Evolutionary conservation across 2,113 vertebrate species (phyloP).

Genomic region (Prunella himalayana): DNA sequence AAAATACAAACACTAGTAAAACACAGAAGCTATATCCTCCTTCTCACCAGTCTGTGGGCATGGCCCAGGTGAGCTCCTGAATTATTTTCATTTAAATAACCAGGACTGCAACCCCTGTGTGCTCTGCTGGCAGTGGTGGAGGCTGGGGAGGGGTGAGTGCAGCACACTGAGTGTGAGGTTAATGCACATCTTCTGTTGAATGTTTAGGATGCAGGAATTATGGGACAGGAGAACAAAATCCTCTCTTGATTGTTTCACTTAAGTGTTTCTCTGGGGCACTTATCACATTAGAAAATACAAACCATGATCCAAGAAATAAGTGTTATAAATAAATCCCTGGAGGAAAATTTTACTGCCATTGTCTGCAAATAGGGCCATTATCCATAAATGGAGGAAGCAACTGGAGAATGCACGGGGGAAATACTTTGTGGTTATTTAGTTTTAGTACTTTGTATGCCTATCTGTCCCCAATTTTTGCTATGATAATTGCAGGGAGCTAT

Average conservation of each 20-base stretch:
- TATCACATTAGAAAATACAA: background rate
- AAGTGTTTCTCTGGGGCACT: background rate
- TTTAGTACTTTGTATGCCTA: background rate
- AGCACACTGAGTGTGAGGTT: background rate
- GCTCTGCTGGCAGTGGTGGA: background rate
- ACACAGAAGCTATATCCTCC: background rate
- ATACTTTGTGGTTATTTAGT: background rate
- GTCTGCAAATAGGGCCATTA: background rate
- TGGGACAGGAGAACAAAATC: background rate
- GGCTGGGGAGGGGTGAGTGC: background rate
- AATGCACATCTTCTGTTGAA: background rate
- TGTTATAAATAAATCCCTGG: background rate
- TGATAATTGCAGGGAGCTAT: background rate
- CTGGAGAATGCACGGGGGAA: background rate
- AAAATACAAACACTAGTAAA: background rate
- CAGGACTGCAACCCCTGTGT: background rate
- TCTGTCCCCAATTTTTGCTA: background rate
- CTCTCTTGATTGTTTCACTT: background rate
- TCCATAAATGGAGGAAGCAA: background rate
- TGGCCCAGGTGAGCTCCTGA: background rate
- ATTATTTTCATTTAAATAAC: background rate
- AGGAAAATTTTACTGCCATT: background rate
- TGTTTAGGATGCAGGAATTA: background rate
- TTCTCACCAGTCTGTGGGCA: background rate
- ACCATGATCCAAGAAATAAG: background rate